These are phyloP conservation scores for Aplysia californica DNA, from an alignment of 1,140 invertebrate species.

Conservation along the genomic window DNA sequence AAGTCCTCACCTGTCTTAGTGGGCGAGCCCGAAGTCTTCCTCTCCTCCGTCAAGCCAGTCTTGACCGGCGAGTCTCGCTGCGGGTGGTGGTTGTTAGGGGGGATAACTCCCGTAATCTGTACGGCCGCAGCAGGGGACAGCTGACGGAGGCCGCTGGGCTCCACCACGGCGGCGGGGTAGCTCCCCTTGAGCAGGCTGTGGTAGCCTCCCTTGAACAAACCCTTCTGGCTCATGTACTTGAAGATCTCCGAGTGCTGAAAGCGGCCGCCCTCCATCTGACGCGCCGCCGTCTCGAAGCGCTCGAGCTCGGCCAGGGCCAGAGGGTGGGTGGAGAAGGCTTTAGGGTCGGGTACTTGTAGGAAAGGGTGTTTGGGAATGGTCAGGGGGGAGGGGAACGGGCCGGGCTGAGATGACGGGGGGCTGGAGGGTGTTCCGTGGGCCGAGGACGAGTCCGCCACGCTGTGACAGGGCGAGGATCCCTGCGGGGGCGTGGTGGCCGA, in stretches of 20 bases:
- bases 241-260: constrained; percentile 59
- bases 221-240: constrained; percentile 61
- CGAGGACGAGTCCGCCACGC: too few relatives aligned
- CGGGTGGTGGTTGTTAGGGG: constrained; percentile 32
- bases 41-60: too few relatives aligned
- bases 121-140: constrained; percentile 21
- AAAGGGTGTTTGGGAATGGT: constrained; percentile 11
- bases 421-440: too few relatives aligned
- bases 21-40: too few relatives aligned
- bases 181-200: background rate
- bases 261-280: constrained; percentile 19
- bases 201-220: constrained; percentile 40
- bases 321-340: background rate
- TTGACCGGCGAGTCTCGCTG: constrained; percentile 12
- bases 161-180: background rate
- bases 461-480: background rate
- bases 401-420: too few relatives aligned
- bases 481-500: constrained; percentile 16
- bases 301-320: background rate
- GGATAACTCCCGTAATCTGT: constrained; percentile 20
- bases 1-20: too few relatives aligned
- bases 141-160: background rate
- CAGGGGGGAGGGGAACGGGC: background rate
- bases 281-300: background rate
- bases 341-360: background rate